Percentiles rank a stretch among this genome's conserved stretches.
Conservation (phyloP, 2,888 invertebrate genomes). For the Mystacides longicornis region DNA sequence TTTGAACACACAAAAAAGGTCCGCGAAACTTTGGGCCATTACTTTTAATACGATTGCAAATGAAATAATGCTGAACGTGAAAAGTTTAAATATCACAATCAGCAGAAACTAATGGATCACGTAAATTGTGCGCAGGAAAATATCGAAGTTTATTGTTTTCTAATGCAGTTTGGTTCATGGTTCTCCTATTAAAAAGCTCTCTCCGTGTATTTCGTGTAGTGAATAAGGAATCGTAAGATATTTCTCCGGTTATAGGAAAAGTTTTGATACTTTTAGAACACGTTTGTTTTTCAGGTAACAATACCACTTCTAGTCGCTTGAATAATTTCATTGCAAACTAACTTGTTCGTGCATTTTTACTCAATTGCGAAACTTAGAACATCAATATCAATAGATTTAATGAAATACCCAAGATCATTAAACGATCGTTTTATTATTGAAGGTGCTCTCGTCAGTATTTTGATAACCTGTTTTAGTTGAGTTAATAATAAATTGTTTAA, state of each 20-base stretch:
- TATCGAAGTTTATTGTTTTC: conserved; percentile 2
- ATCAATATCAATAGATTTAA: too few relatives aligned
- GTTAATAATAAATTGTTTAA: too few relatives aligned
- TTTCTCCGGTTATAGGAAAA: background rate
- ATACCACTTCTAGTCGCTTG: too few relatives aligned
- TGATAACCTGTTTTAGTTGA: too few relatives aligned
- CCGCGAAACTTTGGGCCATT: background rate
- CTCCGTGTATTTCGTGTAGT: background rate
- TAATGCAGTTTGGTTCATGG: conserved; percentile 1
- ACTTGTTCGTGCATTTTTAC: too few relatives aligned
- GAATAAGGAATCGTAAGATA: background rate
- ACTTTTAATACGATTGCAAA: conserved; percentile 1
- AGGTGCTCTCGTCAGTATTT: too few relatives aligned
- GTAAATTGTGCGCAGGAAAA: conserved; percentile 1
- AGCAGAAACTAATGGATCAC: background rate
- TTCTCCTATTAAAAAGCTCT: conserved; percentile 1
- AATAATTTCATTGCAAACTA: too few relatives aligned
- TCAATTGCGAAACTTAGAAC: too few relatives aligned
- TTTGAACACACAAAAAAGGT: background rate
- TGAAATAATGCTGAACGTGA: background rate
- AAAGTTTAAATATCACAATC: background rate
- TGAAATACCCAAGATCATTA: too few relatives aligned
- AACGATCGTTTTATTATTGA: too few relatives aligned
- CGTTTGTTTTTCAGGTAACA: background rate
- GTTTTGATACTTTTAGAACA: background rate